Conservation (phyloP, 2,797 vertebrate genomes). For the Caiman crocodilus region DNA sequence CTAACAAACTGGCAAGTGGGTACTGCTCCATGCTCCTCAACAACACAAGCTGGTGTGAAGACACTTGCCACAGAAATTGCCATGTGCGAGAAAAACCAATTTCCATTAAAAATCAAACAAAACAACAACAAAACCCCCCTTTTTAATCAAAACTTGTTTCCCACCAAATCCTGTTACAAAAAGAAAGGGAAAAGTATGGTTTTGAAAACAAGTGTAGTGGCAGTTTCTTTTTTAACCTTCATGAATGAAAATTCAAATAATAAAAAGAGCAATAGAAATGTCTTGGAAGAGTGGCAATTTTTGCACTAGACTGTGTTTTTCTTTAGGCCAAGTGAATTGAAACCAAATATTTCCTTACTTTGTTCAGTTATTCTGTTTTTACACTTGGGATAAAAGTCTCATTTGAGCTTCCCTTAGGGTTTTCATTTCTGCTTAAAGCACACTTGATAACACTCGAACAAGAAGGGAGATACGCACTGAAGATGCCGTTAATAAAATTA, state of each 20-base stretch:
- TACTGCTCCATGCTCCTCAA: neutral
- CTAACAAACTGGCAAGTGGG: neutral
- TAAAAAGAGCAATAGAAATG: neutral
- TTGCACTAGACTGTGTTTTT: neutral
- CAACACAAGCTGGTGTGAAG: neutral
- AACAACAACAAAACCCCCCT: neutral
- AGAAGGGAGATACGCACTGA: slow-evolving; percentile 3
- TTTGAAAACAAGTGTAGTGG: neutral
- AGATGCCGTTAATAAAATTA: slow-evolving; percentile 55
- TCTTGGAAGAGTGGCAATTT: neutral
- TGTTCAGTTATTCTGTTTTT: neutral
- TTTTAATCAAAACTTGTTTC: neutral
- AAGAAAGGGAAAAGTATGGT: neutral
- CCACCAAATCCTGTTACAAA: neutral
- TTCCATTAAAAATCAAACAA: too few relatives aligned
- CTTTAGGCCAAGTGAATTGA: neutral
- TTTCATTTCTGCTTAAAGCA: neutral
- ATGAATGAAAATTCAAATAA: neutral
- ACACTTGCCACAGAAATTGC: neutral
- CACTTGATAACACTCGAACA: neutral
- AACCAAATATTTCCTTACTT: neutral
- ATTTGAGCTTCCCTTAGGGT: neutral
- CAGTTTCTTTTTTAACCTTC: neutral
- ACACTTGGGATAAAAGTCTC: neutral
- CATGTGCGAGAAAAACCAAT: too few relatives aligned